Evolutionary conservation across 2,888 invertebrate species (phyloP), one percentile per base, ranked within the genome.

Genomic region (Drymonia ruficornis): DNA sequence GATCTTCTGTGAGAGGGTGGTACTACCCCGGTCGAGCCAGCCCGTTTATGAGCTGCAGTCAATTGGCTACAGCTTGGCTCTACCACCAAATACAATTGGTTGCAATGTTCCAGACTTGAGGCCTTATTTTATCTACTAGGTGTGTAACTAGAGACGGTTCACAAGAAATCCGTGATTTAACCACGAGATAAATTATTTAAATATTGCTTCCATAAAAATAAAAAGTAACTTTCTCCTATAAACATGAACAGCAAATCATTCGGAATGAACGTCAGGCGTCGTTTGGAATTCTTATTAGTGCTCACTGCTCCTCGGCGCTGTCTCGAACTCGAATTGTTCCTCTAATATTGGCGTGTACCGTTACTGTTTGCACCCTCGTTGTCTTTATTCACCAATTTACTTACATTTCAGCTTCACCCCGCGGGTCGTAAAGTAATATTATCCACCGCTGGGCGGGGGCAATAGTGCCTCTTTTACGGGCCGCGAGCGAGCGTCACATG

Each of bases 381-480:
- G 89, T 89, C 88, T 89, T 91, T 90, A 92, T 90, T 87, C 86
- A 79, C 85, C 91, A 91, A 91, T 91, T 91, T 91, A 91, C 89
- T 90, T 87, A 90, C 86, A 88, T 89, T 88, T 83, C 84, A 80
- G 82, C 83, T 80, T 72, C 84, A 81, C 87, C 87, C 88, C 87
- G 81, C 81, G 87, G 84, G 82, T 87, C 89, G 86, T 92, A 91
- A 91, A 91, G 91, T 91, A 90, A 91, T 91, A 91, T 91, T 90
- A 91, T 87, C 87, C 87, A 83, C 81, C 84, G 86, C 81, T 85
- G 89, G 89, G 89, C 87, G 86, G 79, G 84, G 89, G 90, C 89
- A 89, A 88, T 90, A 91, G 89, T 91, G 91, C 89, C 89, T 89
- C 89, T 89, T 91, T 91, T 91, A 90, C 90, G 90, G 89, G 89